A percentile compares a stretch with the other conserved stretches of the same genome.
phyloP scores from a whole-genome alignment of 2,797 vertebrate species.

The Neoniphon sammara region DNA sequence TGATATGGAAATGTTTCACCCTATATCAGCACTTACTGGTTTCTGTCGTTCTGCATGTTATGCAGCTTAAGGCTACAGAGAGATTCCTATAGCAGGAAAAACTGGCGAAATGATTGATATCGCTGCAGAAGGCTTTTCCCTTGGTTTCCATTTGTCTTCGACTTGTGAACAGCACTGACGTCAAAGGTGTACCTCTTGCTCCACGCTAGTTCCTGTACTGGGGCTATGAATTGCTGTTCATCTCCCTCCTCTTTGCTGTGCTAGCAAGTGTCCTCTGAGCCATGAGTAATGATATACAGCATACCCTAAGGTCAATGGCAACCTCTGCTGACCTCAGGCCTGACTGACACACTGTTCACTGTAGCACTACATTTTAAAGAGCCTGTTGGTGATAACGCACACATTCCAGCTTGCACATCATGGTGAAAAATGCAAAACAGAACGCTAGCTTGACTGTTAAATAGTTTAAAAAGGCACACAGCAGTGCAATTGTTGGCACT shows the following conservation, averaged over 20 bases:
- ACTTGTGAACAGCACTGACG: conserved; percentile 35
- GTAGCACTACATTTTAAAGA: conserved; percentile 2
- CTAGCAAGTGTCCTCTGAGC: conserved; percentile 50
- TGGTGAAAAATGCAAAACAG: background rate
- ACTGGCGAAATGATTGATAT: conserved; percentile 51
- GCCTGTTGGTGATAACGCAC: background rate
- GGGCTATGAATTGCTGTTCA: conserved; percentile 43
- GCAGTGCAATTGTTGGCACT: conserved; percentile 24
- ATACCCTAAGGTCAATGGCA: background rate
- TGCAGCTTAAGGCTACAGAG: conserved; percentile 26
- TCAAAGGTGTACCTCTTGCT: conserved; percentile 40
- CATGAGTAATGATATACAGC: conserved; percentile 24
- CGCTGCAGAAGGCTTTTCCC: conserved; percentile 44
- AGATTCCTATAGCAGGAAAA: conserved; percentile 16
- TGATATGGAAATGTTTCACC: conserved; percentile 27
- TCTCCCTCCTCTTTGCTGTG: conserved; percentile 41
- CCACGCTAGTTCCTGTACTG: conserved; percentile 36
- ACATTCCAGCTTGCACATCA: background rate
- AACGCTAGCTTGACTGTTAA: background rate
- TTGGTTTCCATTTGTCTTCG: conserved; percentile 56
- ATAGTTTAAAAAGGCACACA: conserved; percentile 9
- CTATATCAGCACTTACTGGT: conserved; percentile 32
- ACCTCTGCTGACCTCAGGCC: conserved; percentile 20
- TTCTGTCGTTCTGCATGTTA: conserved; percentile 19
- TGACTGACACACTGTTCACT: conserved; percentile 18